Conservation (phyloP, 2,797 vertebrate genomes). For the Melanogrammus aeglefinus region DNA sequence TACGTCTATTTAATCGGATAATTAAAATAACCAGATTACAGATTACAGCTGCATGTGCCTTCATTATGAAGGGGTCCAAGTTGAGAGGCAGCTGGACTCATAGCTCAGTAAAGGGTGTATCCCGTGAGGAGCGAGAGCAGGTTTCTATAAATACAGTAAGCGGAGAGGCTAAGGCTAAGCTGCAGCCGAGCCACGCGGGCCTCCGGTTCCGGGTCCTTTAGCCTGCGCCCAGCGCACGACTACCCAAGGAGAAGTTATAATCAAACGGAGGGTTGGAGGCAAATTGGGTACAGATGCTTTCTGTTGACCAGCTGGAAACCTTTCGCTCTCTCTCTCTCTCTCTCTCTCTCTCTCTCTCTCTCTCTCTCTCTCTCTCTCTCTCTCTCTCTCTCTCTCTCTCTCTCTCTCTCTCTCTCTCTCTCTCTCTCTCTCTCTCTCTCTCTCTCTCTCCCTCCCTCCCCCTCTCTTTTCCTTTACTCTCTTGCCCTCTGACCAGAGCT, state of each 20-base stretch:
- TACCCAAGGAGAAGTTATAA: not conserved
- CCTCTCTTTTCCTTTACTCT: not conserved
- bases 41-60: not conserved
- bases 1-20: not conserved
- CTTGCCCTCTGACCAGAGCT: not conserved
- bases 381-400: not conserved
- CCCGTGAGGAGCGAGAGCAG: not conserved
- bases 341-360: constrained; percentile 1
- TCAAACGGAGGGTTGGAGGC: not conserved
- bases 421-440: too few relatives aligned
- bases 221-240: not conserved
- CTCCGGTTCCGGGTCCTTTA: not conserved
- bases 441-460: too few relatives aligned
- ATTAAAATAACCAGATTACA: not conserved
- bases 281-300: not conserved
- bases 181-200: not conserved
- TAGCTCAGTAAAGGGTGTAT: not conserved
- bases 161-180: not conserved
- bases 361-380: too few relatives aligned
- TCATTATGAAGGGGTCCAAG: not conserved
- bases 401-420: constrained; percentile 1
- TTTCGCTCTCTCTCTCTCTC: not conserved
- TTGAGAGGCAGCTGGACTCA: not conserved
- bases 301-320: not conserved
- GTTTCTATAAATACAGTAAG: not conserved